Evolutionary conservation across 2,888 invertebrate genomes (phyloP), one percentile per base, ranked within the genome.

Genomic region (Lepidonotus clava): DNA sequence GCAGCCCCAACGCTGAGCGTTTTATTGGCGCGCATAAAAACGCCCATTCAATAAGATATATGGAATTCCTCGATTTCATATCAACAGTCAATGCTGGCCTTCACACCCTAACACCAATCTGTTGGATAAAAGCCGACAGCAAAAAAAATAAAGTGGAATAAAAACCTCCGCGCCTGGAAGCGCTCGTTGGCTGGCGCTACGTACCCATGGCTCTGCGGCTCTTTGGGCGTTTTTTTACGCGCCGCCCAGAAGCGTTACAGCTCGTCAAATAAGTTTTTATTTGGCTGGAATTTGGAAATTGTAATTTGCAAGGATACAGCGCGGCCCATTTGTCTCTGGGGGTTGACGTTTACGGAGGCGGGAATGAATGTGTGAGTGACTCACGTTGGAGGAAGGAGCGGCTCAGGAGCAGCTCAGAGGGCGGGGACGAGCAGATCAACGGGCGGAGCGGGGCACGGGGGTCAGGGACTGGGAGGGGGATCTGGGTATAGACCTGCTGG

Each of bases 221-320:
- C 61, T 77, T 77, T n/a, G 24, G 53, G 85, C 32, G 71, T n/a
- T 67, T 71, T 85, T 85, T 85, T 67, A 85, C 67, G 85, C 46
- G 46, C 36, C 40, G 28, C 85, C 41, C 32, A 32, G 28, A 67
- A 41, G 46, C 67, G 40, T 24, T 66, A 24, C 71, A 41, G 85
- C 85, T 36, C 40, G 66, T 85, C 85, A 71, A 85, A 85, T 71
- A 85, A 66, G 67, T 85, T 61, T 85, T 85, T 85, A 85, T 85
- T 85, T 40, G 67, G 46, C 40, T 71, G 86, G 86, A 86, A 86
- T 86, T 86, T 61, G 83, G 80, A 56, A 80, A 86, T 83, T 86
- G 86, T 86, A 86, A 86, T 86, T 86, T 80, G 86, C 66, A 61
- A 56, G 80, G 86, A 86, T 86, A 80, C 76, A 38, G 76, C 46